phyloP scores from a whole-genome alignment of 2,797 vertebrate species.

The Falco peregrinus region DNA sequence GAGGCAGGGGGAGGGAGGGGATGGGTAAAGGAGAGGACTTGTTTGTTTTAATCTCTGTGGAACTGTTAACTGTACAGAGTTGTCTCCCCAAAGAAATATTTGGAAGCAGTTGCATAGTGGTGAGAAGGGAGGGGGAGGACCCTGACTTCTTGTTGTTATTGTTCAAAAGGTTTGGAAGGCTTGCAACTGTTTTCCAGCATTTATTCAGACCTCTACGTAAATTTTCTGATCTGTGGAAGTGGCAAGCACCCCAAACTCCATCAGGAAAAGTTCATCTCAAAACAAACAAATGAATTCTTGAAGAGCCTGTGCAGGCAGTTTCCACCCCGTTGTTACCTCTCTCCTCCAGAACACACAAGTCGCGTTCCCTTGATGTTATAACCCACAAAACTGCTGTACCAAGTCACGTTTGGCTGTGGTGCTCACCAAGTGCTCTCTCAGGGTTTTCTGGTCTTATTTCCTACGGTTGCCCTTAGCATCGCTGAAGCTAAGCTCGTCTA shows the following conservation, averaged over 20 bases:
- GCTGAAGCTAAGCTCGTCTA: background rate
- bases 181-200: background rate
- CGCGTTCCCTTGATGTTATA: background rate
- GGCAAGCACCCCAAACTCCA: background rate
- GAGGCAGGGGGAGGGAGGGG: too few relatives aligned
- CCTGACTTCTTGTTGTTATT: background rate
- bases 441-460: background rate
- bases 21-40: background rate
- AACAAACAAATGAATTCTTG: background rate
- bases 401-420: background rate
- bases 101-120: background rate
- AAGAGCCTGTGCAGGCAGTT: background rate
- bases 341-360: background rate
- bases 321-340: rapidly evolving
- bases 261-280: background rate
- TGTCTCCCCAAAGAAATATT: background rate
- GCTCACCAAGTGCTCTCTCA: background rate
- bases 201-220: background rate
- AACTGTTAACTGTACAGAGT: background rate
- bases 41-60: background rate
- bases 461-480: background rate
- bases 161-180: background rate
- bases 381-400: background rate
- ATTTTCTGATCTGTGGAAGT: background rate
- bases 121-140: background rate